Conservation (phyloP, 2,888 invertebrate species). For the Clostera curtula region DNA sequence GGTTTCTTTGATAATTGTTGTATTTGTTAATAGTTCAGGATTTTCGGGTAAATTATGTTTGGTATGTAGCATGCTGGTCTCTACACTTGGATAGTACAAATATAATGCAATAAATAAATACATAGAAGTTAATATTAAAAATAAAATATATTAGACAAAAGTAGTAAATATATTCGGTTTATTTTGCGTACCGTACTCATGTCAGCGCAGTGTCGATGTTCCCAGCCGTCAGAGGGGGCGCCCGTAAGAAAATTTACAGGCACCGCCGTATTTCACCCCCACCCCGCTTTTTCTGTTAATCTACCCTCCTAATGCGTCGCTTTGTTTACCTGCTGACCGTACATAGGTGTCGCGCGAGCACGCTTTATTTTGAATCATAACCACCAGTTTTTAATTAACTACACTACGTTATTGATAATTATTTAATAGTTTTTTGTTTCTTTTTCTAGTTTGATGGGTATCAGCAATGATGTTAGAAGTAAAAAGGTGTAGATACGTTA, state of each 20-base stretch:
- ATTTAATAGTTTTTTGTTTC: no score
- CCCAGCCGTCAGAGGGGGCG: slow-evolving; percentile 57
- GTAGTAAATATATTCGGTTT: slow-evolving; percentile 2
- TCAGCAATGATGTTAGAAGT: no score
- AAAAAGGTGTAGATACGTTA: no score
- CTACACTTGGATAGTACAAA: no score
- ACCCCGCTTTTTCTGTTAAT: slow-evolving; percentile 64
- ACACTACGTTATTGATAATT: neutral
- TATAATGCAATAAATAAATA: neutral
- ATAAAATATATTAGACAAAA: slow-evolving; percentile 1
- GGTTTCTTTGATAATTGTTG: no score
- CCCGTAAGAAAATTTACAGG: slow-evolving; percentile 72
- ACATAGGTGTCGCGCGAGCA: slow-evolving; percentile 35
- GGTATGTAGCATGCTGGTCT: no score
- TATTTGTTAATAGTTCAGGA: no score
- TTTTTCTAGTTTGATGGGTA: no score
- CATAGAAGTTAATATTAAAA: neutral
- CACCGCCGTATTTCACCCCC: slow-evolving; percentile 67
- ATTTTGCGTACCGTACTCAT: slow-evolving; percentile 45
- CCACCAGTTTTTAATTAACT: no score
- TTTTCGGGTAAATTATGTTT: no score
- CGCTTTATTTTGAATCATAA: slow-evolving; percentile 24
- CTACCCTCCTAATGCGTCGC: slow-evolving; percentile 71
- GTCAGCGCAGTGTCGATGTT: slow-evolving; percentile 68
- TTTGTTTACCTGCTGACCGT: slow-evolving; percentile 73